Base-by-base conservation (phyloP, 92 coral and sea anemone species). In the Montipora capitata region DNA sequence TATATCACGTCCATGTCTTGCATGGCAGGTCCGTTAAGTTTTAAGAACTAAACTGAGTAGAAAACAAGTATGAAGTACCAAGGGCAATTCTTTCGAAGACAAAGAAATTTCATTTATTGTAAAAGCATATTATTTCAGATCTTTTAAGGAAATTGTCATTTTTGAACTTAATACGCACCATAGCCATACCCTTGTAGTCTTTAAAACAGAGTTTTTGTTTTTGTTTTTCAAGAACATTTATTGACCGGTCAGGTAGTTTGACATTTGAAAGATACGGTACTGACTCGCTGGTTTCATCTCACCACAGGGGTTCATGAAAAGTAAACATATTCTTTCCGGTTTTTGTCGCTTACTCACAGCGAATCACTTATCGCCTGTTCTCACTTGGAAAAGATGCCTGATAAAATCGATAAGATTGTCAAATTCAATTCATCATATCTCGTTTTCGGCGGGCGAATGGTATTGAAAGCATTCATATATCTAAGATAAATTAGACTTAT, bases 201-300 rank as follows among this genome's bases (percentile, higher is more conserved):
- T 45, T 38, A 54, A 49, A 66, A 17, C 52, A 81, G 68, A 52
- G 9, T 9, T 35, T 12, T 44, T 10, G 52, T 65, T 68, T 67
- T 27, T 80, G 20, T 65, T 66, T 66, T 44, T 45, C 49, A 49
- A 45, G 17, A 80, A 38, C 62, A 80, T n/a, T 80, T 67, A 45
- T 67, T 38, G 84, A 66, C 85, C 85, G 85, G 76, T 35, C 45
- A 35, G 8, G 17, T 7, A n/a, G 68, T 77, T 40, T n/a, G 39
- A 43, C 70, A 40, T 77, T 77, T 52, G 17, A 51, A 17, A 20
- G 38, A 12, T 10, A 10, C 13, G 43, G 68, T 67, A 68, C 66
- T 27, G 40, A 73, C 5, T 40, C 40, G 14, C 66, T 51, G 62
- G 74, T 79, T 8, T 11, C 40, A 12, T 45, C 10, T 38, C 76